These are phyloP conservation scores for Lymantria monacha DNA, from an alignment of 2,888 invertebrate genomes.

Conservation along the genomic window DNA sequence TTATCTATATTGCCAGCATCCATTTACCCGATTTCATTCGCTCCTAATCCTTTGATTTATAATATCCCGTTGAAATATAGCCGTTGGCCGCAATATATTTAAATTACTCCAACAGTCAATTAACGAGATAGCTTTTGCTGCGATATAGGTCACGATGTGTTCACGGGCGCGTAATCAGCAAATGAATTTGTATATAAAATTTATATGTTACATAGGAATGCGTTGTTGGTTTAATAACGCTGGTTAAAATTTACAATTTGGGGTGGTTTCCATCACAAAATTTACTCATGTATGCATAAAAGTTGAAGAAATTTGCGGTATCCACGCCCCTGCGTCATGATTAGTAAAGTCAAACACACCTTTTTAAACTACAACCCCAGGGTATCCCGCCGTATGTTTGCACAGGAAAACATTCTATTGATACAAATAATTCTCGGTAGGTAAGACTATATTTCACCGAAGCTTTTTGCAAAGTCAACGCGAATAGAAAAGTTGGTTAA, in stretches of 20 bases:
- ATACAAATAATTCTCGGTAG: slow-evolving; percentile 71
- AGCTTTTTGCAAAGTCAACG: slow-evolving; percentile 56
- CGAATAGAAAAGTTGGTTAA: slow-evolving; percentile 59
- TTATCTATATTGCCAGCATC: slow-evolving; percentile 75
- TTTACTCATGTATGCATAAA: slow-evolving; percentile 48
- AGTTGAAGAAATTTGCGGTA: slow-evolving; percentile 39
- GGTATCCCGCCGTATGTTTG: slow-evolving; percentile 65
- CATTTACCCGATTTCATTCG: slow-evolving; percentile 64
- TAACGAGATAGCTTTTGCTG: slow-evolving; percentile 73
- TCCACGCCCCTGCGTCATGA: slow-evolving; percentile 62
- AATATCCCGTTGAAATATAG: slow-evolving; percentile 71
- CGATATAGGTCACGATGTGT: slow-evolving; percentile 50
- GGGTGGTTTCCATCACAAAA: slow-evolving; percentile 19
- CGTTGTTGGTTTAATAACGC: slow-evolving; percentile 30
- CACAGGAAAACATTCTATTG: slow-evolving; percentile 73
- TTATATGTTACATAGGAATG: slow-evolving; percentile 40
- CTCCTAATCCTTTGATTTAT: slow-evolving; percentile 80
- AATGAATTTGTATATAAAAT: slow-evolving; percentile 26
- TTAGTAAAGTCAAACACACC: slow-evolving; percentile 78
- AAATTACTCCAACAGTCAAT: slow-evolving; percentile 80
- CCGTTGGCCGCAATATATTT: slow-evolving; percentile 74
- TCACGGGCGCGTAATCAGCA: slow-evolving; percentile 37
- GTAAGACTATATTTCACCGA: slow-evolving; percentile 63
- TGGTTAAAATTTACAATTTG: neutral
- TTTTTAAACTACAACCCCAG: slow-evolving; percentile 63